These are phyloP conservation scores for Odontamblyopus lacepedii DNA, from an alignment of 2,797 vertebrate genomes.

Conservation along the genomic window DNA sequence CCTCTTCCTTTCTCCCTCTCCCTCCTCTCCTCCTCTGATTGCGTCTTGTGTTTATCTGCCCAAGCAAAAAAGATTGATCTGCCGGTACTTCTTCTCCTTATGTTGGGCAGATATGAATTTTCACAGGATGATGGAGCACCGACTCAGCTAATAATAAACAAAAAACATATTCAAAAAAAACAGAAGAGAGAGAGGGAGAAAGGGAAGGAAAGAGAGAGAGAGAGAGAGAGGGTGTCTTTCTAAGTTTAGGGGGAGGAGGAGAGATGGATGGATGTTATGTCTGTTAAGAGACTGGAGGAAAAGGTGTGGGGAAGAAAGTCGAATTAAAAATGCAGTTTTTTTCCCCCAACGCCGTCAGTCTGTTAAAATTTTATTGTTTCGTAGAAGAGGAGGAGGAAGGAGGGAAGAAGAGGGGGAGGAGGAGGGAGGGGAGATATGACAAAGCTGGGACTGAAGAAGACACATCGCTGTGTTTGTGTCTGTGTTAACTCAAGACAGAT, in stretches of 20 bases:
- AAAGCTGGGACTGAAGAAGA: constrained; percentile 14
- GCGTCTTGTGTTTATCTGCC: constrained; percentile 83
- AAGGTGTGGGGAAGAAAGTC: constrained; percentile 48
- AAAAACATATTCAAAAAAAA: constrained; percentile 75
- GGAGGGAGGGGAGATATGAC: constrained; percentile 4
- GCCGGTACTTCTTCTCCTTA: constrained; percentile 81
- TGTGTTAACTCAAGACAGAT: constrained; percentile 17
- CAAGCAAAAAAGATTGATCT: constrained; percentile 88
- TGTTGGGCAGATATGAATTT: constrained; percentile 86
- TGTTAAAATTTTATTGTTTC: constrained; percentile 56
- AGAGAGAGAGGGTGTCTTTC: constrained; percentile 45
- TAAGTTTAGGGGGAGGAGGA: constrained; percentile 62
- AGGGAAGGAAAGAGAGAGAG: background rate
- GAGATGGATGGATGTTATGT: constrained; percentile 65
- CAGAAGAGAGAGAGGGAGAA: constrained; percentile 23
- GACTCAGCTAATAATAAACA: constrained; percentile 80
- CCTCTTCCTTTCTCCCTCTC: constrained; percentile 20
- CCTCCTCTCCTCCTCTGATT: constrained; percentile 67
- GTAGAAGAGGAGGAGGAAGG: constrained; percentile 3
- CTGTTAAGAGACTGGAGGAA: constrained; percentile 46
- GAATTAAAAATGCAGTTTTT: constrained; percentile 60
- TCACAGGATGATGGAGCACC: constrained; percentile 81
- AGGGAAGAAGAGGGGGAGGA: background rate
- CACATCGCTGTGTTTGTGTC: constrained; percentile 24
- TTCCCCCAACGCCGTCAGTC: constrained; percentile 23